Conservation (phyloP, 2,113 vertebrate species). For the Monarcha castaneiventris region DNA sequence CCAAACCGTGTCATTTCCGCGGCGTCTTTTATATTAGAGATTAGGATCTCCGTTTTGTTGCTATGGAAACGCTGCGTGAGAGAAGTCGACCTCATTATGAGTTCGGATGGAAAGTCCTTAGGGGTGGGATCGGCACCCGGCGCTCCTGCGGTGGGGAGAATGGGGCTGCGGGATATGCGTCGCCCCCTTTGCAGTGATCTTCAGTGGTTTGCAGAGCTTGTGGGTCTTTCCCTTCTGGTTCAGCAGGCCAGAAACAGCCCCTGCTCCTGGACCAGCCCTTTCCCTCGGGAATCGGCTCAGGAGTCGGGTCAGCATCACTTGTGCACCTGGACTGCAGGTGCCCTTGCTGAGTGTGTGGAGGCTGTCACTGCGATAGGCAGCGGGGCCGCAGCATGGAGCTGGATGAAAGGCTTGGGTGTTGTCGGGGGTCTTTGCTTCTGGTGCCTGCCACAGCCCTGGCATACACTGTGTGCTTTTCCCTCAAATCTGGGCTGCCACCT, state of each 20-base stretch:
- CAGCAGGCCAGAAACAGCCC: neutral
- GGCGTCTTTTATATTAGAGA: neutral
- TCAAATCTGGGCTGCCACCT: neutral
- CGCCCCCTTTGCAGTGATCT: neutral
- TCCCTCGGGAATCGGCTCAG: neutral
- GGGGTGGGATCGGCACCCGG: neutral
- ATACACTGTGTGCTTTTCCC: neutral
- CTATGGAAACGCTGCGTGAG: conserved; percentile 37
- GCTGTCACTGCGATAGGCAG: neutral
- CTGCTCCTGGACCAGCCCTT: neutral
- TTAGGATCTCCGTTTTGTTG: conserved; percentile 33
- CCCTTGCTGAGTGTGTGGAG: too few species aligned
- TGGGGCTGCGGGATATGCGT: neutral
- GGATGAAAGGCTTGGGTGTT: neutral
- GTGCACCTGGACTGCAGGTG: accelerated
- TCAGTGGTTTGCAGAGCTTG: neutral
- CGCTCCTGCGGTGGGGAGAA: neutral
- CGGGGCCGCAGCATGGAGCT: accelerated
- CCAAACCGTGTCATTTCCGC: neutral
- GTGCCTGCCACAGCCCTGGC: neutral
- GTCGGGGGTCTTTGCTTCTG: neutral
- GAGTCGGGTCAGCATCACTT: neutral
- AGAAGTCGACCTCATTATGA: conserved; percentile 19
- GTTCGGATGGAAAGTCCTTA: neutral
- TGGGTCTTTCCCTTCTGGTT: neutral